Base-by-base conservation (phyloP, 2,113 vertebrate species). In the Siniperca chuatsi region DNA sequence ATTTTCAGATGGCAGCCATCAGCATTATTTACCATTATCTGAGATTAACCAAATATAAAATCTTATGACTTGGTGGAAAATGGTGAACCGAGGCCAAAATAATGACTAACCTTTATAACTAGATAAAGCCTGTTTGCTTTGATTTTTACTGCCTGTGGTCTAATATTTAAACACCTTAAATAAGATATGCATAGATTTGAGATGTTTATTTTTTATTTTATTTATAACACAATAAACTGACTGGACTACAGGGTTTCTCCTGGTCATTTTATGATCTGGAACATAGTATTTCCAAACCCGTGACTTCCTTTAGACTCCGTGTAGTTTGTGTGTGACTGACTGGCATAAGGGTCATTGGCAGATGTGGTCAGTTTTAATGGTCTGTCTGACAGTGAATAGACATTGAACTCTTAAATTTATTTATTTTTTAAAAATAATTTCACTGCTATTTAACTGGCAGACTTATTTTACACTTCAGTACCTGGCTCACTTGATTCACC, bases 401-500 rank as follows among this genome's bases (percentile, higher is more conserved):
- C 9, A 44, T 16, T 20, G 6, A 23, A 54, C 52, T 54, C 50
- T 50, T 50, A 13, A 16, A 50, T 29, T 29, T 29, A 29, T 29
- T 25, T 25, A 25, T 25, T 25, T 25, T 25, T 25, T 25, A 25
- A 25, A 12, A 25, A 12, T 46, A 57, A n/a, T 25, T 15, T 18
- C 6, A 61, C 6, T 4, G 1, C 57, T 60, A 15, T 29, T 15
- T 33, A 33, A 33, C 25, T 8, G 55, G 6, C 25, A 16, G 58
- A 16, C 58, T 15, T 0, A 6, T 61, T 23, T 46, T 54, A 23
- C n/a, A 1, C 23, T 75, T 37, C 29, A 69, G 61, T 96, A 99
- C 98, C 98, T 99, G 97, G 92, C 97, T 99, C 91, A 98, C 97
- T 97, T 97, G 97, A 87, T 94, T 99, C 81, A 97, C 96, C 95